Base-by-base conservation (phyloP, 2,888 invertebrate species). In the Mythimna albipuncta region DNA sequence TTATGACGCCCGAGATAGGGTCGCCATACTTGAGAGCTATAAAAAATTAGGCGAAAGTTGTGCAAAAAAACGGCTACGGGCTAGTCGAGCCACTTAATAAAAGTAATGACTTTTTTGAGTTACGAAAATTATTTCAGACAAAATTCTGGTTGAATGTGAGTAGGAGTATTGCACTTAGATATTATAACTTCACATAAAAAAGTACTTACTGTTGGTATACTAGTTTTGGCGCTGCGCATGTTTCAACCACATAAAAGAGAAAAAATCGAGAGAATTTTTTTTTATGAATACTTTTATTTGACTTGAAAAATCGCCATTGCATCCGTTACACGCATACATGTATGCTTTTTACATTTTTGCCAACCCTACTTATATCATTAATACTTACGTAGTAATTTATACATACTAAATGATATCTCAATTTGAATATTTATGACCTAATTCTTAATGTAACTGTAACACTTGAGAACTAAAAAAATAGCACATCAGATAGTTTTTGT, bases 381-480 rank as follows among this genome's bases (percentile, higher is more conserved):
- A 0, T 16, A 38, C 7, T 2, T 9, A 74, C n/a, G 38, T 13
- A 21, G 32, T 16, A 68, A 47, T 59, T 13, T 74, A 69, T 35
- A 55, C 58, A 47, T 35, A 54, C 11, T 26, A 63, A 73, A 81
- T 65, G 59, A 64, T 44, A 61, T 41, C 68, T 72, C 6, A 19
- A 72, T 35, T 61, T 76, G 35, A 66, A 81, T 84, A 79, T 82
- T 79, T 70, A 78, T 69, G 41, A 62, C 38, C 38, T 13, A 65
- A 44, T 52, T 64, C 10, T 35, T 58, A 68, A 70, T 54, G 66
- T 47, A 64, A 71, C 81, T 63, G 32, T 32, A 32, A 32, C 32
- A 2, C 32, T 32, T 5, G 32, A 32, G 32, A 26, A 32, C 32
- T 4, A 32, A 32, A 32, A 32, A 32, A 32, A 4, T 32, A 4